Conservation (phyloP, 2,797 vertebrate species). For the Malacoraja senta region DNA sequence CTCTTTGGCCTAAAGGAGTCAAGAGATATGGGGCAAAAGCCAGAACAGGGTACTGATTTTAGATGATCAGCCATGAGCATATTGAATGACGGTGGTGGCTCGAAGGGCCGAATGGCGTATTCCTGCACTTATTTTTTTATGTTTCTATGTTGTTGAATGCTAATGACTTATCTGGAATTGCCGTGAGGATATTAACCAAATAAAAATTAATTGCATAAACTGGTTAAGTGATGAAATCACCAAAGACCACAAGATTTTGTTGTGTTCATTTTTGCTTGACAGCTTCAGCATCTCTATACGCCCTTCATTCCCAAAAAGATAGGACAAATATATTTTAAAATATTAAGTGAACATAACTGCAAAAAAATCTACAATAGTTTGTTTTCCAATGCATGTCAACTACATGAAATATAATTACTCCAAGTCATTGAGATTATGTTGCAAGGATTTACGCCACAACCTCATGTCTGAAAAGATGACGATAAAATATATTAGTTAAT, state of each 20-base stretch:
- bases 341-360: no score
- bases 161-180: background rate
- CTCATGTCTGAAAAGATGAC: background rate
- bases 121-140: no score
- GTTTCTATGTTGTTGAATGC: background rate
- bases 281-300: background rate
- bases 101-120: no score
- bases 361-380: background rate
- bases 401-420: conserved; percentile 44
- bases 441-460: background rate
- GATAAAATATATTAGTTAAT: background rate
- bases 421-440: conserved; percentile 34
- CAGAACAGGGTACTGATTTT: no score
- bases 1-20: no score
- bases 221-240: background rate
- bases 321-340: no score
- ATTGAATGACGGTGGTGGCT: no score
- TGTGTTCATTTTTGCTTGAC: background rate
- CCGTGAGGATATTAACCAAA: background rate
- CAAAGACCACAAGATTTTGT: background rate
- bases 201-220: no score
- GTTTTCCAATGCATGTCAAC: background rate
- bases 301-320: background rate
- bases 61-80: no score
- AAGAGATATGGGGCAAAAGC: no score